A percentile compares a stretch with the other conserved stretches of the same genome.
phyloP scores from a whole-genome alignment of 2,797 vertebrate genomes.

The Hirundo rustica region DNA sequence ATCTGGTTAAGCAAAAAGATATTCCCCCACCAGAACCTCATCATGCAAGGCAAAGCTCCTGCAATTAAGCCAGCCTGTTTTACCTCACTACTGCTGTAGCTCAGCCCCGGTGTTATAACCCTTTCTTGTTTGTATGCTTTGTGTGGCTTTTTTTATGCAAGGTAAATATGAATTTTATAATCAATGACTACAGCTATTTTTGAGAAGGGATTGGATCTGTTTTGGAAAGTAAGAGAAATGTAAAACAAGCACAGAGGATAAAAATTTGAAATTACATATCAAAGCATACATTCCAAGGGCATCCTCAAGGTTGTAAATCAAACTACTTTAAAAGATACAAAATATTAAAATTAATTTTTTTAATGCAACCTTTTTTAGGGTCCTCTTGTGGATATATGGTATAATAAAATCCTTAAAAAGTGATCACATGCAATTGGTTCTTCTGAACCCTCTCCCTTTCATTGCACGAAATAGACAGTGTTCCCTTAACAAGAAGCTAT shows the following conservation, averaged over 20 bases:
- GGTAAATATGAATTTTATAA: not conserved
- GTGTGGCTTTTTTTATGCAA: not conserved
- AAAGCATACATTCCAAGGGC: not conserved
- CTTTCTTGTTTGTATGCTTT: not conserved
- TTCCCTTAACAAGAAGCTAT: not conserved
- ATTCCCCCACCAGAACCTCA: conserved; percentile 31
- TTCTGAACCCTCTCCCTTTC: not conserved
- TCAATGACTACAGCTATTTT: not conserved
- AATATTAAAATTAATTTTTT: not conserved
- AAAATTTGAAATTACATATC: not conserved
- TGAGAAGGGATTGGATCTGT: not conserved
- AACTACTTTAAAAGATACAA: not conserved
- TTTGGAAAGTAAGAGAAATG: not conserved
- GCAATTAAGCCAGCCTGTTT: conserved; percentile 25
- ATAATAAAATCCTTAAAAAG: not conserved
- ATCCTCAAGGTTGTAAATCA: not conserved
- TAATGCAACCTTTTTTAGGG: not conserved
- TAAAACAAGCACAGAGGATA: not conserved
- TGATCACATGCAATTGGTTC: not conserved
- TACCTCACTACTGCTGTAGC: not conserved
- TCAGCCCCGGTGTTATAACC: not conserved
- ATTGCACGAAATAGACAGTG: not conserved
- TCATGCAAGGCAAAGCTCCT: conserved; percentile 20
- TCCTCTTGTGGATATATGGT: not conserved
- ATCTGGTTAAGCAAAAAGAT: conserved; percentile 36